A percentile compares a stretch with the other conserved stretches of the same genome.
These are phyloP conservation scores for Parnassius apollo DNA, from an alignment of 2,888 invertebrate genomes.

Conservation along the genomic window DNA sequence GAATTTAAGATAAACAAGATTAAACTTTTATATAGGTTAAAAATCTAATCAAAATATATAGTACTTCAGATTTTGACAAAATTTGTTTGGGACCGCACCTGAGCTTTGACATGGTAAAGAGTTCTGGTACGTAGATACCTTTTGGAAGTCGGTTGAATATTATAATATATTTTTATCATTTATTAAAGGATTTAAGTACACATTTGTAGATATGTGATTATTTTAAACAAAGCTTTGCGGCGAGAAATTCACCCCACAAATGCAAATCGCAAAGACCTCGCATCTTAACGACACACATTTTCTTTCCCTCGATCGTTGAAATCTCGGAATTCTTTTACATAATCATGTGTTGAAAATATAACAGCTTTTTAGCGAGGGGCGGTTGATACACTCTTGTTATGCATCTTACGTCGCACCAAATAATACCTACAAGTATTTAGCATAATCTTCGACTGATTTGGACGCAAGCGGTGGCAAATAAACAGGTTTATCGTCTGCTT, in stretches of 20 bases:
- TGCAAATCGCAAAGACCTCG: constrained; percentile 64
- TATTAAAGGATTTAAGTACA: constrained; percentile 11
- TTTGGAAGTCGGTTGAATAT: too few species aligned
- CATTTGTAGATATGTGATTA: constrained; percentile 22
- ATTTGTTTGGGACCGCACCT: too few species aligned
- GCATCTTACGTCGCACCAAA: constrained; percentile 52
- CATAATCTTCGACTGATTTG: constrained; percentile 66
- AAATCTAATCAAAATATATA: too few species aligned
- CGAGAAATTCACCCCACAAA: constrained; percentile 38
- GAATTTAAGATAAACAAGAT: too few species aligned
- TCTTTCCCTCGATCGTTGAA: constrained; percentile 60
- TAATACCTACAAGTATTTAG: constrained; percentile 67
- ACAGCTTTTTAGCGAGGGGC: constrained; percentile 70
- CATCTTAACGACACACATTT: constrained; percentile 73
- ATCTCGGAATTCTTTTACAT: constrained; percentile 77
- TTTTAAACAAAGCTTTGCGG: constrained; percentile 28
- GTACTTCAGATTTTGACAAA: too few species aligned
- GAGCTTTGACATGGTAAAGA: too few species aligned
- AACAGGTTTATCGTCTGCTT: constrained; percentile 38
- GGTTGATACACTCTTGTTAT: constrained; percentile 62
- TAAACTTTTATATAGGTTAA: too few species aligned
- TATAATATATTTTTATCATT: neutral
- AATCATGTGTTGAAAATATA: constrained; percentile 79
- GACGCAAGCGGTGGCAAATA: constrained; percentile 38
- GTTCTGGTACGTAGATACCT: too few species aligned